These are phyloP conservation scores for Yasuhikotakia modesta DNA, from an alignment of 2,797 vertebrate species.

Conservation along the genomic window DNA sequence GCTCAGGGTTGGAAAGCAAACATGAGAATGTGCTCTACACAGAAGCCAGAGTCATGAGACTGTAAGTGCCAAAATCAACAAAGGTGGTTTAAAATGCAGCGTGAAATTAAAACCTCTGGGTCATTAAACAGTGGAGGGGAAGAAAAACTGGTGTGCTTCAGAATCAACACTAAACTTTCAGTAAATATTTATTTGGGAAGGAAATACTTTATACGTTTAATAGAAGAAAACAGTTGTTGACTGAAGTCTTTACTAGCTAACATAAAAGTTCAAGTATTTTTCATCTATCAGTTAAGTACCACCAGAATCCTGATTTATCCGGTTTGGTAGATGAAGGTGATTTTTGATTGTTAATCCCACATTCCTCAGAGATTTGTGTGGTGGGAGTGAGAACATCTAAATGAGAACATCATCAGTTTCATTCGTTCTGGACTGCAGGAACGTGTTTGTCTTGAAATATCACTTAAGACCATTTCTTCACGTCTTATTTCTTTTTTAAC, in stretches of 20 bases:
- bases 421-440: constrained; percentile 28
- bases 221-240: too few species aligned
- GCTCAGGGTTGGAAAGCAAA: constrained; percentile 32
- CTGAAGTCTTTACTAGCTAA: too few species aligned
- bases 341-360: constrained; percentile 21
- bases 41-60: constrained; percentile 27
- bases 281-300: not conserved
- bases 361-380: constrained; percentile 34
- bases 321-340: constrained; percentile 3
- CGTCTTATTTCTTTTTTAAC: not conserved
- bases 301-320: constrained; percentile 11
- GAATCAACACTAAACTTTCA: not conserved
- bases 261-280: not conserved
- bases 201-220: not conserved
- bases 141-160: not conserved
- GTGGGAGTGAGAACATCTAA: constrained; percentile 39
- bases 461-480: not conserved
- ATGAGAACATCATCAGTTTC: constrained; percentile 35
- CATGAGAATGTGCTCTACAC: not conserved
- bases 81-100: constrained; percentile 12
- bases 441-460: constrained; percentile 33
- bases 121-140: not conserved
- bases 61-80: constrained; percentile 17
- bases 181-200: not conserved
- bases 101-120: not conserved